Percentiles rank a stretch among this genome's conserved stretches.
Conservation (phyloP, 2,888 invertebrate species). For the Ophion ellenae region DNA sequence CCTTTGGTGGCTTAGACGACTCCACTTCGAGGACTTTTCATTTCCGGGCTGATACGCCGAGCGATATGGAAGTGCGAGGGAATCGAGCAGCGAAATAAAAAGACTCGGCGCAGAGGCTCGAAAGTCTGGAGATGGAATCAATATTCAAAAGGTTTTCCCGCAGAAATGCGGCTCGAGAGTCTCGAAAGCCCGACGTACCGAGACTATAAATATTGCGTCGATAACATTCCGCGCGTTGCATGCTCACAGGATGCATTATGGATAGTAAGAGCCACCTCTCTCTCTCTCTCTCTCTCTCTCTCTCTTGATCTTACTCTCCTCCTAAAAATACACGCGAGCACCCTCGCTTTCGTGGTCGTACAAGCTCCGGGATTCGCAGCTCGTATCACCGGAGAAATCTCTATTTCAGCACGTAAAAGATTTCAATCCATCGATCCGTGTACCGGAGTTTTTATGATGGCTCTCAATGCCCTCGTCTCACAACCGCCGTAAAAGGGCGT, state of each 20-base stretch:
- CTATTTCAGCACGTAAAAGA: constrained; percentile 44
- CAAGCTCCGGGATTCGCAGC: background rate
- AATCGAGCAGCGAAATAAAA: too few species aligned
- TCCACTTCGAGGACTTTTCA: too few species aligned
- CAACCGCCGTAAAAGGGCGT: background rate
- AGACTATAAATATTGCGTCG: constrained; percentile 48
- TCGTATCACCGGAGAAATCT: constrained; percentile 33
- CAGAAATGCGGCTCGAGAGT: constrained; percentile 22
- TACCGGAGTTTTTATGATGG: constrained; percentile 28
- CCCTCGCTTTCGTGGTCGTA: background rate
- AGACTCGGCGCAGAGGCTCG: too few species aligned
- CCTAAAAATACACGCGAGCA: constrained; percentile 1
- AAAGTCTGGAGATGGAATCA: constrained; percentile 24
- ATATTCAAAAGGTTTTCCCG: constrained; percentile 52
- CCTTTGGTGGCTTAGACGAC: too few species aligned
- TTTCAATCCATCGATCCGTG: constrained; percentile 33
- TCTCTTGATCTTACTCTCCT: background rate
- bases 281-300: too few species aligned
- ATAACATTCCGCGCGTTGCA: constrained; percentile 44
- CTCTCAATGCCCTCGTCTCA: background rate
- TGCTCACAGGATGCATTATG: constrained; percentile 41
- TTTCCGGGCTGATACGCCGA: too few species aligned
- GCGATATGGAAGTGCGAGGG: too few species aligned
- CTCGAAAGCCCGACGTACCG: constrained; percentile 29
- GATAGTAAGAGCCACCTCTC: constrained; percentile 33